Evolutionary conservation across 2,888 invertebrate genomes (phyloP), one percentile per base, ranked within the genome.

Genomic region (Willowsia nigromaculata): DNA sequence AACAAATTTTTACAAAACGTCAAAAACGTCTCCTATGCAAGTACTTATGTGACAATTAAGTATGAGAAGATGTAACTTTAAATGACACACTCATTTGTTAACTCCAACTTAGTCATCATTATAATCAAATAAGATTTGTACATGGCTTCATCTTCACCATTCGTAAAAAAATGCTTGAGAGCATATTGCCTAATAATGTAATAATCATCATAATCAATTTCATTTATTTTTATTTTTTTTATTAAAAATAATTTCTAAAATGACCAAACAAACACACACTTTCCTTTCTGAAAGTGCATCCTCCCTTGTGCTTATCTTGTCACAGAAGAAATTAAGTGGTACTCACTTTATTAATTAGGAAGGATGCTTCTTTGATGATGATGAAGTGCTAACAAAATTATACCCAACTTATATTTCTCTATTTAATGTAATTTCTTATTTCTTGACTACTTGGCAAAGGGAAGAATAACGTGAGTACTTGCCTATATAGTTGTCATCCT

Each of bases 51-150:
- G n/a, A n/a, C n/a, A n/a, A n/a, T n/a, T n/a, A n/a, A n/a, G n/a
- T n/a, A n/a, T n/a, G n/a, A n/a, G n/a, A n/a, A n/a, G n/a, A n/a
- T n/a, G n/a, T n/a, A n/a, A n/a, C n/a, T n/a, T n/a, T n/a, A 50
- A 78, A 50, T 78, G 76, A 78, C 76, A 78, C 53, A 59, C 37
- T 81, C 40, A 81, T 59, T 81, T 81, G 59, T n/a, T 81, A 81
- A 81, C 81, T 81, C 33, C 11, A 56, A 37, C 40, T 37, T 37
- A 47, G 3, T 33, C 22, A 9, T 53, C 78, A 53, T 53, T 53
- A 47, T 30, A 15, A 53, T 53, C 18, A 37, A 33, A 0, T 62
- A 62, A 15, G 3, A 18, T 25, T 5, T 56, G 5, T 25, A 56
- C 25, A 25, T 25, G 25, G 11, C 11, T 37, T 40, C 11, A 13